Conservation (phyloP, 2,888 invertebrate genomes). For the Cynaeus angustus region DNA sequence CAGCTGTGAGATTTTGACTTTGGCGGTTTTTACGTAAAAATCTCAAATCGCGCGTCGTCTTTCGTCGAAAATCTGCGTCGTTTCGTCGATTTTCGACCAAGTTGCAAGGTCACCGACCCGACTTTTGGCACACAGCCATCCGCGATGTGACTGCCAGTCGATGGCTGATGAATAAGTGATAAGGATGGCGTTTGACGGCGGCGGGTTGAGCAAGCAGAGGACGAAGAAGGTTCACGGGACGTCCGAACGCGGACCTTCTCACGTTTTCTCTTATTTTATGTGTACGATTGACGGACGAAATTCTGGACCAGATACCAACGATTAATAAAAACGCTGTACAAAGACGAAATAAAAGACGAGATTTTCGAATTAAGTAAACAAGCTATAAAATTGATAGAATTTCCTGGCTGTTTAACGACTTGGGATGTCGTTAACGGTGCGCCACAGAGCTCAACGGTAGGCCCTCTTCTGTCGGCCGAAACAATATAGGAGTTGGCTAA, state of each 20-base stretch:
- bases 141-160: conserved; percentile 45
- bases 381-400: conserved; percentile 6
- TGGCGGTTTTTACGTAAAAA: too few species aligned
- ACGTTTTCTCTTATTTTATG: conserved; percentile 13
- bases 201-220: conserved; percentile 2
- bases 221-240: conserved; percentile 7
- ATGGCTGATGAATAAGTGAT: conserved; percentile 46
- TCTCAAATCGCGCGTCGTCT: conserved; percentile 3
- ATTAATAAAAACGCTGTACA: conserved; percentile 5
- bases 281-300: neutral
- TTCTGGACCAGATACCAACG: conserved; percentile 11
- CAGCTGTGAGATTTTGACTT: too few species aligned
- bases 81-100: conserved; percentile 25
- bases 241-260: conserved; percentile 9
- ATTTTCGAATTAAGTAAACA: conserved; percentile 8
- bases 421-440: neutral
- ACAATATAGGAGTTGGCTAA: neutral
- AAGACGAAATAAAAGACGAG: neutral
- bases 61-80: conserved; percentile 9
- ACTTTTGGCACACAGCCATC: conserved; percentile 40
- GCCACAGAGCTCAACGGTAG: neutral
- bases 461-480: neutral
- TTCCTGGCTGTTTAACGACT: conserved; percentile 2
- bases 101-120: conserved; percentile 38
- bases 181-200: conserved; percentile 37